These are phyloP conservation scores for Epiperipatus broadwayi DNA, from an alignment of 2,888 invertebrate species.

Conservation along the genomic window DNA sequence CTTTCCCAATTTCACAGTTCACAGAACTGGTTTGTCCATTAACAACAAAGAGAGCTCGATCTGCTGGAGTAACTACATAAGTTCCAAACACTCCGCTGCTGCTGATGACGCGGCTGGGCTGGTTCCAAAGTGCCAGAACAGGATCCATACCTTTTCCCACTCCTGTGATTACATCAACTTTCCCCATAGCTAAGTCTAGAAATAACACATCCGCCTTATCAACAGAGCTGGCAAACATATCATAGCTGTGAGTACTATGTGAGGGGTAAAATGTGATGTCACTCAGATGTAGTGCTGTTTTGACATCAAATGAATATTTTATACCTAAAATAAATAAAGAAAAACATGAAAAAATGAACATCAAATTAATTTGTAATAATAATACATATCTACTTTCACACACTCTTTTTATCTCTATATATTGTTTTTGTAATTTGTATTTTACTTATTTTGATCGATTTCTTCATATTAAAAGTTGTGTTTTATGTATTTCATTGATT, in stretches of 20 bases:
- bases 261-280: conserved; percentile 52
- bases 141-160: conserved; percentile 33
- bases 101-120: conserved; percentile 42
- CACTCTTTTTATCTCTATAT: no score
- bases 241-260: conserved; percentile 48
- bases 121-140: conserved; percentile 40
- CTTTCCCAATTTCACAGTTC: conserved; percentile 51
- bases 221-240: conserved; percentile 48
- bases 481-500: no score
- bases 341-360: no score
- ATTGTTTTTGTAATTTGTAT: no score
- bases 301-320: conserved; percentile 49
- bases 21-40: conserved; percentile 49
- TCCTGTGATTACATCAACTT: conserved; percentile 23
- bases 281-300: conserved; percentile 49
- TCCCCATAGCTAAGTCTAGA: conserved; percentile 47
- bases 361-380: no score
- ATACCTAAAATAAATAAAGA: conserved; percentile 34
- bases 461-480: no score
- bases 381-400: no score
- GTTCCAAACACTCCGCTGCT: conserved; percentile 46
- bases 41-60: conserved; percentile 46
- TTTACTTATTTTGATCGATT: no score
- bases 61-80: conserved; percentile 49
- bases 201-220: conserved; percentile 51